Percentiles rank a stretch among this genome's conserved stretches.
These are phyloP conservation scores for Telenomus remus DNA, from an alignment of 1,140 invertebrate species.

Conservation along the genomic window DNA sequence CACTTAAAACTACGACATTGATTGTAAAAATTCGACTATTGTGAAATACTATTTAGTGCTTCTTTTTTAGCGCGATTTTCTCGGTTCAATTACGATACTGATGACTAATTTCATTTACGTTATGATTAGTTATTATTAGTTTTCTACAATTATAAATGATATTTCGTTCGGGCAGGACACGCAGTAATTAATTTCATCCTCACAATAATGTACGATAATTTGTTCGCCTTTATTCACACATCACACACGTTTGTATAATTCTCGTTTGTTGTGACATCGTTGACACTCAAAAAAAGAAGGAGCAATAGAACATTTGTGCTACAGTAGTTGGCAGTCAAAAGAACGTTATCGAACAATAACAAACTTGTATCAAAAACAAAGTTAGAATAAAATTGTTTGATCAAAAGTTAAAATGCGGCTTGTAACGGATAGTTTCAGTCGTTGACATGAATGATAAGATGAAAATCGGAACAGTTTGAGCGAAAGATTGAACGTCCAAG, in stretches of 20 bases:
- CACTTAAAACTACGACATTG: constrained; percentile 41
- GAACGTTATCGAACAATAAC: no score
- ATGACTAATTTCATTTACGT: constrained; percentile 51
- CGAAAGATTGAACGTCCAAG: neutral
- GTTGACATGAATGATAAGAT: no score
- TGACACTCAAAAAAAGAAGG: constrained; percentile 27
- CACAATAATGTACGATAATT: constrained; percentile 6
- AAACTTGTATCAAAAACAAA: no score
- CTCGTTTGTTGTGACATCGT: constrained; percentile 10
- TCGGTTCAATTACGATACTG: constrained; percentile 30
- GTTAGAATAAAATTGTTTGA: no score
- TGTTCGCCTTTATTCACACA: neutral
- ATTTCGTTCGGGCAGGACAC: constrained; percentile 24
- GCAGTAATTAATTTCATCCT: constrained; percentile 14
- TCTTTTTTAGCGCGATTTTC: constrained; percentile 21
- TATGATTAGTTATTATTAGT: constrained; percentile 19
- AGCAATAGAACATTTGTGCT: constrained; percentile 3
- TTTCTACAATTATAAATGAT: constrained; percentile 34
- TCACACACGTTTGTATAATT: constrained; percentile 23
- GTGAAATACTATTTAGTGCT: constrained; percentile 51
- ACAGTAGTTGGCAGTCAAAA: neutral
- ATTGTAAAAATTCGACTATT: constrained; percentile 52
- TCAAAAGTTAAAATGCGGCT: no score
- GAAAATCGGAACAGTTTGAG: neutral
- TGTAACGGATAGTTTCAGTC: no score